These are phyloP conservation scores for Phyllotreta striolata DNA, from an alignment of 2,888 invertebrate genomes.

Conservation along the genomic window DNA sequence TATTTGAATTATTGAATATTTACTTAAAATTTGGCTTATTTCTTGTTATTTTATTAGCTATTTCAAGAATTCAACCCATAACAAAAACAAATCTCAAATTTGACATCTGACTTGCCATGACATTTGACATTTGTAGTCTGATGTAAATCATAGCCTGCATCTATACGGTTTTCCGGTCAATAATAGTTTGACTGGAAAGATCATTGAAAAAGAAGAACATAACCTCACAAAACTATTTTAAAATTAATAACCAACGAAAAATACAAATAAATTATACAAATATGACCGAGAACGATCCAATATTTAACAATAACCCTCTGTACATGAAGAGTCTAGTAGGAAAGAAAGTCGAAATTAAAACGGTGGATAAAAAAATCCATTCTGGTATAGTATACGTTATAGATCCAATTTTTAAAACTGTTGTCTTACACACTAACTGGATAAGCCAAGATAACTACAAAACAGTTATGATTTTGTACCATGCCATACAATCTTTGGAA, in stretches of 20 bases:
- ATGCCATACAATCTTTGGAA: slow-evolving; percentile 51
- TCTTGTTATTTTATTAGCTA: no score
- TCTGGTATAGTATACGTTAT: slow-evolving; percentile 54
- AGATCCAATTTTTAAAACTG: slow-evolving; percentile 56
- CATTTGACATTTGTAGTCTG: no score
- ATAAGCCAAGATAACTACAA: slow-evolving; percentile 36
- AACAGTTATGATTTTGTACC: slow-evolving; percentile 46
- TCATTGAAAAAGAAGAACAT: not conserved
- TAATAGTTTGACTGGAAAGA: no score
- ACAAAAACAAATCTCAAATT: no score
- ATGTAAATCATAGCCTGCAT: no score
- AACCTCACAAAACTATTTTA: not conserved
- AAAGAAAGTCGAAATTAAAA: slow-evolving; percentile 50
- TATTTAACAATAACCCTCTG: slow-evolving; percentile 48
- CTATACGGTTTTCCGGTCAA: no score
- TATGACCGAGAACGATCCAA: slow-evolving; percentile 38
- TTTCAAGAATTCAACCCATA: no score
- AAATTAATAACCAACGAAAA: no score
- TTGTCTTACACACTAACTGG: slow-evolving; percentile 48
- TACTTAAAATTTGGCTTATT: no score
- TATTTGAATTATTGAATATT: no score
- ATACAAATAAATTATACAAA: not conserved
- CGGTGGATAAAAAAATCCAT: slow-evolving; percentile 47
- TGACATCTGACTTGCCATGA: no score
- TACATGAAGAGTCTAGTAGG: slow-evolving; percentile 53